A percentile compares a stretch with the other conserved stretches of the same genome.
Conservation (phyloP, 2,888 invertebrate genomes). For the Hesperia comma region DNA sequence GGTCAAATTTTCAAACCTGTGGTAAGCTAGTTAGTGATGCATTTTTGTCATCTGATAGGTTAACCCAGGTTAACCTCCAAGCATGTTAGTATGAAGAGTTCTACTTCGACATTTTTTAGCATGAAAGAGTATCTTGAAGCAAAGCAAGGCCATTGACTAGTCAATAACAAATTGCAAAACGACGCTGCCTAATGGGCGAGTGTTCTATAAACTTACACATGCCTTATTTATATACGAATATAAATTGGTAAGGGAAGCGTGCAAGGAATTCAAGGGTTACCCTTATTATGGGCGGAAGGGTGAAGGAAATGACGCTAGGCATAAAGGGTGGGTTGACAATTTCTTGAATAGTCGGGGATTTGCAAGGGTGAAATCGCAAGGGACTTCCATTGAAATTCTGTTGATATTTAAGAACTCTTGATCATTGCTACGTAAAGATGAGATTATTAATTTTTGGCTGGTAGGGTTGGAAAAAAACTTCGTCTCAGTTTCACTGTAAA, state of each 20-base stretch:
- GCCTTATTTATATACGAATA: slow-evolving; percentile 2
- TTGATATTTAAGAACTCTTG: slow-evolving; percentile 7
- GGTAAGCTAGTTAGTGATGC: too few species aligned
- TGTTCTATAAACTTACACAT: background rate
- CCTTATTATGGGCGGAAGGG: slow-evolving; percentile 30
- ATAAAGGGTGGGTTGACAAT: slow-evolving; percentile 62
- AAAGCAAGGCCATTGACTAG: too few species aligned
- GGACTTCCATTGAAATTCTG: slow-evolving; percentile 39
- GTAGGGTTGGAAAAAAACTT: too few species aligned
- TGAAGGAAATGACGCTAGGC: slow-evolving; percentile 52
- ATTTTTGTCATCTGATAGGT: too few species aligned
- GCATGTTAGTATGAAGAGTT: too few species aligned
- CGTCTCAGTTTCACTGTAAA: too few species aligned
- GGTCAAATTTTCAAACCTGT: too few species aligned
- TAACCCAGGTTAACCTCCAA: too few species aligned
- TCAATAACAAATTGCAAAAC: background rate
- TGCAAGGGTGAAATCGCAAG: slow-evolving; percentile 35
- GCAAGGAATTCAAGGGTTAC: slow-evolving; percentile 31
- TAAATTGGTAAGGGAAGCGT: slow-evolving; percentile 28
- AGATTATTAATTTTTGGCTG: background rate
- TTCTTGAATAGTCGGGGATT: slow-evolving; percentile 66
- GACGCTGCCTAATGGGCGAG: background rate
- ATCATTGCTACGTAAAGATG: slow-evolving; percentile 11
- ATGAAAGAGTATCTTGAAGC: too few species aligned
- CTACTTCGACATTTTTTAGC: too few species aligned